A percentile compares a stretch with the other conserved stretches of the same genome.
Evolutionary conservation across 2,797 vertebrate species (phyloP).

Genomic region (Esox masquinongy): DNA sequence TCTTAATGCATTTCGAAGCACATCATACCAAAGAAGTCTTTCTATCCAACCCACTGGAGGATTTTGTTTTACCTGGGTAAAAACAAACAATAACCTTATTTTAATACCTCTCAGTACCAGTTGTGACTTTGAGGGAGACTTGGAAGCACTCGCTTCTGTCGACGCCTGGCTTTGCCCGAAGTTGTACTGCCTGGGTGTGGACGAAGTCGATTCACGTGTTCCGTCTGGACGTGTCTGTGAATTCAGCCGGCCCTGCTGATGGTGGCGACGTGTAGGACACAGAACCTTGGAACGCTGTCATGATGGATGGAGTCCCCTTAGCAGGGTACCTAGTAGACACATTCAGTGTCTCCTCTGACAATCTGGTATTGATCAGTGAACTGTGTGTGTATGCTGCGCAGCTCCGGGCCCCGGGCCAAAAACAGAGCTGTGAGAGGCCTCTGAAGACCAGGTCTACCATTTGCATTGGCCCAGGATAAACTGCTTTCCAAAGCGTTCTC

Average conservation of each 20-base stretch:
- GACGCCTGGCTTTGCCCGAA: background rate
- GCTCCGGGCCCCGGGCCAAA: background rate
- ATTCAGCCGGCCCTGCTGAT: background rate
- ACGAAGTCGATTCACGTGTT: background rate
- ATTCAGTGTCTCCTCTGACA: background rate
- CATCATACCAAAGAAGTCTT: background rate
- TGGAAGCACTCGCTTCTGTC: background rate
- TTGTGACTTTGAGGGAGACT: background rate
- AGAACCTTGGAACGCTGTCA: background rate
- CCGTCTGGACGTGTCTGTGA: background rate
- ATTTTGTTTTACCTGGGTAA: background rate
- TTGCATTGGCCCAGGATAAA: background rate
- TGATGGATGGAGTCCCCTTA: background rate
- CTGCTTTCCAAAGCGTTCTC: conserved; percentile 21
- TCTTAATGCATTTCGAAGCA: background rate
- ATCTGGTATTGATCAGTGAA: background rate
- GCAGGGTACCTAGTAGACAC: background rate
- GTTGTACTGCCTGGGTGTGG: background rate
- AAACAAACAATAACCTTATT: too few relatives aligned
- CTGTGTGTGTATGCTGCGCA: background rate
- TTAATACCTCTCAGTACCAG: background rate
- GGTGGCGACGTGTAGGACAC: background rate
- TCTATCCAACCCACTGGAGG: background rate
- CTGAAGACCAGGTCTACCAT: background rate
- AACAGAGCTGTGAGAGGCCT: background rate